These are phyloP conservation scores for Oryzias javanicus DNA, from an alignment of 2,113 vertebrate genomes.

Conservation along the genomic window DNA sequence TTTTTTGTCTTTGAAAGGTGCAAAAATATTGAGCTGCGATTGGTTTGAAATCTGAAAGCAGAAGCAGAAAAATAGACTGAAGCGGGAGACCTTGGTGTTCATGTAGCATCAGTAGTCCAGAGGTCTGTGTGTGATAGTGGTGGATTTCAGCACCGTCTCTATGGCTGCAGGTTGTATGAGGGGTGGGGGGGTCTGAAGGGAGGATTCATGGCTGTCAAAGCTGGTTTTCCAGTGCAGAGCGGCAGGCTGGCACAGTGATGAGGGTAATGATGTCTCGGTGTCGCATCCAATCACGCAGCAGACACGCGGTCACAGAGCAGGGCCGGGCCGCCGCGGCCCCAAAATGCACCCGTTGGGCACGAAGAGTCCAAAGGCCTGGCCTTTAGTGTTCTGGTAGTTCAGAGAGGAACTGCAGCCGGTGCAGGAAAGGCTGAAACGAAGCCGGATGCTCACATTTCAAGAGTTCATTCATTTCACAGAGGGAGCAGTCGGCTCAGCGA, in stretches of 20 bases:
- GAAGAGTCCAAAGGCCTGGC: constrained; percentile 50
- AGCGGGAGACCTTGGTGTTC: constrained; percentile 44
- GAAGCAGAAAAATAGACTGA: constrained; percentile 30
- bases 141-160: constrained; percentile 66
- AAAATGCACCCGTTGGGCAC: constrained; percentile 42
- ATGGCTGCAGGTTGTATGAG: constrained; percentile 63
- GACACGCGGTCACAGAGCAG: constrained; percentile 48
- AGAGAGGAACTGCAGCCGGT: constrained; percentile 52
- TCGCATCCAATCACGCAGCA: constrained; percentile 66
- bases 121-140: constrained; percentile 67
- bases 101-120: constrained; percentile 55
- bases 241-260: constrained; percentile 74
- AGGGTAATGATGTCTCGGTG: constrained; percentile 69
- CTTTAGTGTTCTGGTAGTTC: constrained; percentile 64
- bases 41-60: constrained; percentile 8
- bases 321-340: constrained; percentile 19
- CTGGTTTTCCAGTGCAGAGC: constrained; percentile 65
- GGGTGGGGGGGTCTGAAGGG: constrained; percentile 57
- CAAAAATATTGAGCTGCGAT: constrained; percentile 24
- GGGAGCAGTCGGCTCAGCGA: constrained; percentile 56
- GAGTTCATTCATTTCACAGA: constrained; percentile 51
- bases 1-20: constrained; percentile 50
- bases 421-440: constrained; percentile 48
- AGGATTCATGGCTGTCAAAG: constrained; percentile 70
- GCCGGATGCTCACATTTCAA: constrained; percentile 57